Evolutionary conservation across 2,888 invertebrate genomes (phyloP).

Genomic region (Hirtodrosophila duncani): DNA sequence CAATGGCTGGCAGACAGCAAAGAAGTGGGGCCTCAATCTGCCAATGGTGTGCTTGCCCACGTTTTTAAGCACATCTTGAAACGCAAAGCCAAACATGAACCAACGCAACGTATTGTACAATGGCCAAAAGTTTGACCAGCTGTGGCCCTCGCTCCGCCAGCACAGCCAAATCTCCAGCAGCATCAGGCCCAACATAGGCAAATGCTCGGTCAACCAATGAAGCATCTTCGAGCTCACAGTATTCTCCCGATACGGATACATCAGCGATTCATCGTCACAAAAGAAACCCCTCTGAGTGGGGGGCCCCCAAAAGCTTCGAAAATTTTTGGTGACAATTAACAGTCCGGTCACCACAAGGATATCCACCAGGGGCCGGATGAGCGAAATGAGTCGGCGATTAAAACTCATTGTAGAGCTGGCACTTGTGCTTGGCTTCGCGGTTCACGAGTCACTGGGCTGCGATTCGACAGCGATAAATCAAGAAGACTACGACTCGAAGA

Average conservation of each 20-base stretch:
- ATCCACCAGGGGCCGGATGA: constrained; percentile 34
- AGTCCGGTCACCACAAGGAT: constrained; percentile 19
- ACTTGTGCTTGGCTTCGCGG: constrained; percentile 17
- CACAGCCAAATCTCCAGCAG: constrained; percentile 34
- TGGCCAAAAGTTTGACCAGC: constrained; percentile 15
- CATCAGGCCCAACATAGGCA: constrained; percentile 39
- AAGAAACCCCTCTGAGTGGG: constrained; percentile 62
- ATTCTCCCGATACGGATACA: constrained; percentile 57
- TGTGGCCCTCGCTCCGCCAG: not conserved
- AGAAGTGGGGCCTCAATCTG: constrained; percentile 65
- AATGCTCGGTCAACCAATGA: constrained; percentile 28
- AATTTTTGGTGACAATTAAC: constrained; percentile 20
- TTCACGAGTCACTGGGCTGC: constrained; percentile 36
- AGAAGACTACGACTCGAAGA: constrained; percentile 5
- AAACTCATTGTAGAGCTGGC: constrained; percentile 42
- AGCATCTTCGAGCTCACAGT: constrained; percentile 41
- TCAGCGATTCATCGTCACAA: constrained; percentile 58
- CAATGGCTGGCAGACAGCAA: constrained; percentile 53
- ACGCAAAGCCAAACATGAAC: constrained; percentile 49
- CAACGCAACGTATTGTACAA: constrained; percentile 41
- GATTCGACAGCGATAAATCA: not conserved
- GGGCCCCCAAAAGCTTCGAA: constrained; percentile 17
- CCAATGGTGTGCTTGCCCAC: constrained; percentile 54
- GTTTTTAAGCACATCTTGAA: constrained; percentile 40
- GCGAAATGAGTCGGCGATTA: constrained; percentile 1